Conservation (phyloP, 2,797 vertebrate genomes). For the Crypturellus tataupa region DNA sequence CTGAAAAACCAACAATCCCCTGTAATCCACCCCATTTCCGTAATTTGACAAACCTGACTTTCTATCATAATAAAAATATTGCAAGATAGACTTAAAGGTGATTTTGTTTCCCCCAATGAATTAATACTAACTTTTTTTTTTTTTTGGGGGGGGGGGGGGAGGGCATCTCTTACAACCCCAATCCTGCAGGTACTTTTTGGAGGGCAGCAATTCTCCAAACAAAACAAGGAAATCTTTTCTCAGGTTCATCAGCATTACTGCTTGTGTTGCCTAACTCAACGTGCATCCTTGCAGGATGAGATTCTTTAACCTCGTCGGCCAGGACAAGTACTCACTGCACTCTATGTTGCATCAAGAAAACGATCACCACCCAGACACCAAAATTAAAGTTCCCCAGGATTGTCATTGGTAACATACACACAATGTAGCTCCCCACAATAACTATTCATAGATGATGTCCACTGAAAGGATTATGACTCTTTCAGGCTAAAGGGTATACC, state of each 20-base stretch:
- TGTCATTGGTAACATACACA: conserved; percentile 26
- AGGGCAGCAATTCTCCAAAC: not conserved
- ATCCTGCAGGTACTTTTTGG: not conserved
- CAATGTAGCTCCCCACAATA: not conserved
- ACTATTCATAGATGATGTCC: not conserved
- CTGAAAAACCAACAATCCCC: not conserved
- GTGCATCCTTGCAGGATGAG: not conserved
- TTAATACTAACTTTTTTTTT: not conserved
- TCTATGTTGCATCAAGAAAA: not conserved
- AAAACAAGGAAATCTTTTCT: not conserved
- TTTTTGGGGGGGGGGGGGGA: not conserved
- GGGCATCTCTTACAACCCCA: not conserved
- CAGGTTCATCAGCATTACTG: not conserved
- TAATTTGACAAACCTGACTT: conserved; percentile 16
- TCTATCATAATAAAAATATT: not conserved
- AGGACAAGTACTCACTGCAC: not conserved
- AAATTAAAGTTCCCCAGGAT: not conserved
- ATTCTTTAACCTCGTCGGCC: not conserved
- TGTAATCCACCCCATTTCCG: not conserved
- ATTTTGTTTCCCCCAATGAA: not conserved
- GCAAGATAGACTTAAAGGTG: not conserved
- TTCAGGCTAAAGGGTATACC: conserved; percentile 2
- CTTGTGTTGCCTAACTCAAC: not conserved
- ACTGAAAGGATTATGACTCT: not conserved
- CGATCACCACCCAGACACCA: conserved; percentile 15